These are phyloP conservation scores for Atractosteus spatula DNA, from an alignment of 2,113 vertebrate genomes.

Conservation along the genomic window DNA sequence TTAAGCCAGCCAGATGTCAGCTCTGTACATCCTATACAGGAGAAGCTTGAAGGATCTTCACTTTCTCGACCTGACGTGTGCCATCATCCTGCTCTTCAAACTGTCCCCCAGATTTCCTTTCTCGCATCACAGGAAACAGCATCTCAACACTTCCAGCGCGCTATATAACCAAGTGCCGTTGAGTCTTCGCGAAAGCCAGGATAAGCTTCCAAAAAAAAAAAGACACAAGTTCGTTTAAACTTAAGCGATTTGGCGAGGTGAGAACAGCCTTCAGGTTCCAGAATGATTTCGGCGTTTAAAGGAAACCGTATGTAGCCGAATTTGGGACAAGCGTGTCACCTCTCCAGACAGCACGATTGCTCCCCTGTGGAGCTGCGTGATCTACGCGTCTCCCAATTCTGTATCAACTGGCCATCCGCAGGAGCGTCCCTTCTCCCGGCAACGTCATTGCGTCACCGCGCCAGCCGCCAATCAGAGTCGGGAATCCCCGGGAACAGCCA, in stretches of 20 bases:
- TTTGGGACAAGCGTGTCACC: constrained; percentile 24
- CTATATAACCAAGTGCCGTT: too few species aligned
- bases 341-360: constrained; percentile 25
- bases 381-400: constrained; percentile 41
- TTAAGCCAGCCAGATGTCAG: background rate
- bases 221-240: too few species aligned
- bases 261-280: too few species aligned
- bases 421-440: constrained; percentile 49
- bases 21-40: background rate
- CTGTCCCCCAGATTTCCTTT: background rate
- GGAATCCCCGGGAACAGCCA: constrained; percentile 49
- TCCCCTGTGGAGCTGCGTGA: constrained; percentile 35
- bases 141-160: background rate
- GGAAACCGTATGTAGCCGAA: constrained; percentile 15
- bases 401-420: constrained; percentile 58
- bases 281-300: too few species aligned
- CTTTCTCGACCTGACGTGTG: background rate
- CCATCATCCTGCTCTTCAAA: background rate
- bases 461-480: constrained; percentile 42
- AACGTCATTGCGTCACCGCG: constrained; percentile 57
- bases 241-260: too few species aligned
- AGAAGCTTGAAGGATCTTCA: background rate
- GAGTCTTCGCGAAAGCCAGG: background rate
- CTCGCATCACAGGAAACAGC: background rate
- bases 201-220: constrained; percentile 21